A percentile compares a stretch with the other conserved stretches of the same genome.
These are phyloP conservation scores for Lamprologus ornatipinnis DNA, from an alignment of 2,113 vertebrate species.

Conservation along the genomic window DNA sequence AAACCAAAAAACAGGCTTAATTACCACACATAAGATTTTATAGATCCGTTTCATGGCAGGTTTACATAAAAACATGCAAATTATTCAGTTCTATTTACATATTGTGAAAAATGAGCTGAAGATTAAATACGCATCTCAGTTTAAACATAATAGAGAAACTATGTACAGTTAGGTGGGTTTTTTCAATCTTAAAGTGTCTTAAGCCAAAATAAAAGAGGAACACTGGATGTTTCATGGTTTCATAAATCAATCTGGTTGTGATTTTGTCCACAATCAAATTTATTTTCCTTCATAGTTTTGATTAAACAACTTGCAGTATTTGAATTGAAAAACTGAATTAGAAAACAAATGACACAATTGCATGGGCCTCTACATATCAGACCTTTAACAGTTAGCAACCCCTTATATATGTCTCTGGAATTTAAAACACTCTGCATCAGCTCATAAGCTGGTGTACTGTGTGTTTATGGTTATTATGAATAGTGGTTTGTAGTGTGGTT, in stretches of 20 bases:
- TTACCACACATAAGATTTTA: background rate
- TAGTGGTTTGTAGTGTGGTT: background rate
- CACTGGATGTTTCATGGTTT: background rate
- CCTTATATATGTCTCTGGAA: background rate
- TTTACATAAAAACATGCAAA: background rate
- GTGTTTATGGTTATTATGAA: background rate
- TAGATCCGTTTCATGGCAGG: rapidly evolving
- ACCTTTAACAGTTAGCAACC: background rate
- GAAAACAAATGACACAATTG: background rate
- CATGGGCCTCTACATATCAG: background rate
- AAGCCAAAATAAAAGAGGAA: background rate
- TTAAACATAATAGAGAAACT: background rate
- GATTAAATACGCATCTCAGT: rapidly evolving
- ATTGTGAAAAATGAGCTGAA: background rate
- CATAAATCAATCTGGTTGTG: background rate
- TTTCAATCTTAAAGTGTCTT: background rate
- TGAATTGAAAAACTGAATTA: background rate
- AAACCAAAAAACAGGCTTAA: background rate
- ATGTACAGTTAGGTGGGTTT: rapidly evolving
- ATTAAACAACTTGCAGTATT: background rate
- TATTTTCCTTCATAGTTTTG: background rate
- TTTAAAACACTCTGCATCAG: background rate
- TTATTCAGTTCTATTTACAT: background rate
- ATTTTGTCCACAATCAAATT: background rate
- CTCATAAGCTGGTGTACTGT: background rate